Evolutionary conservation across 2,888 invertebrate genomes (phyloP), one percentile per base, ranked within the genome.

Genomic region (Congeria kusceri): DNA sequence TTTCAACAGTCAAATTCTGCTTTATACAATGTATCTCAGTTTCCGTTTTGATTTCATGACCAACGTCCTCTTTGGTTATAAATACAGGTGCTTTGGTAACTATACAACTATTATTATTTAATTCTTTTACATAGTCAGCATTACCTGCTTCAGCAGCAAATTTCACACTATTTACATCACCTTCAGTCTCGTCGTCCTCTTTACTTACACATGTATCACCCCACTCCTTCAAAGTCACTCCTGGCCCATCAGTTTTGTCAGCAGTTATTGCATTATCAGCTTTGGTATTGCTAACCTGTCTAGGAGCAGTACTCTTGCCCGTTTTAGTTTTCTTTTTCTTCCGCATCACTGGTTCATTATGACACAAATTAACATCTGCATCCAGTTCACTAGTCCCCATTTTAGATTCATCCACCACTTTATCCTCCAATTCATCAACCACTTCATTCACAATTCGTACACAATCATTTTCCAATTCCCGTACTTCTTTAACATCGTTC

Each of bases 81-180:
- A 11, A 29, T 5, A 59, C 46, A 20, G 29, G 27, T 27, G 46
- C 44, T 56, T 56, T 27, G 25, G 44, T 29, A 29, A 23, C 25
- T 18, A 18, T 7, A 27, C 20, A 23, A 20, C 32, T 53, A 15
- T 70, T 70, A 56, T 46, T 70, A 63, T 39, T 63, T 13, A 56
- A 49, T 29, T 56, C 28, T 32, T 15, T 28, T 47, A 32, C 53
- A 29, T 9, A 20, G 3, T 13, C 25, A 53, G n/a, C 20, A 53
- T 61, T 49, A 11, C 25, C 46, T 13, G 5, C 46, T 20, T 64
- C 63, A 56, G 25, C 57, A 53, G 27, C 62, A 53, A 20, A 29
- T 39, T 11, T 62, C 29, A 39, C 39, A 39, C 15, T 56, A n/a
- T 58, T 7, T 29, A 27, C 29, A 58, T 27, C 58, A 13, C 27